These are phyloP conservation scores for Ganaspis sp. DNA, from an alignment of 1,140 invertebrate species.

Conservation along the genomic window DNA sequence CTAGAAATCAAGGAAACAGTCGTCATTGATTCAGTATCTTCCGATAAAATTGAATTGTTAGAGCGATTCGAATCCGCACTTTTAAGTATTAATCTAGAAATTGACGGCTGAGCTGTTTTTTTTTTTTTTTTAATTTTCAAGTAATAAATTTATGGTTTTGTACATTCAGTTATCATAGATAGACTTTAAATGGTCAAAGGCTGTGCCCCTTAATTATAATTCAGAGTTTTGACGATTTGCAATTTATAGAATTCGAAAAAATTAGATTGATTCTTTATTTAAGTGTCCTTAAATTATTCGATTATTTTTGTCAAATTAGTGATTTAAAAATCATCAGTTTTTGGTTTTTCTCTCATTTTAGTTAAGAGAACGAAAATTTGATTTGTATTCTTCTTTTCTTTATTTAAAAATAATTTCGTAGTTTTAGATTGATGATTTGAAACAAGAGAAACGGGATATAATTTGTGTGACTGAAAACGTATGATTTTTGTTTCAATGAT, in stretches of 20 bases:
- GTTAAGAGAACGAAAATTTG: neutral
- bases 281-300: neutral
- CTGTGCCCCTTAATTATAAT: neutral
- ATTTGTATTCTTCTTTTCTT: neutral
- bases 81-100: conserved; percentile 46
- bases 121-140: conserved; percentile 37
- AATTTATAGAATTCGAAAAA: neutral
- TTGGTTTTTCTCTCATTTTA: neutral
- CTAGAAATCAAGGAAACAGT: conserved; percentile 45
- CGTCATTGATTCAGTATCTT: conserved; percentile 51
- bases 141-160: neutral
- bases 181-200: neutral
- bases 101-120: conserved; percentile 49
- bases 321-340: neutral
- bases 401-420: neutral
- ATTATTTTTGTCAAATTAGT: neutral
- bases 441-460: neutral
- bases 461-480: neutral
- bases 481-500: no score
- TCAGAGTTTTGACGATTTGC: neutral
- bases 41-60: conserved; percentile 57
- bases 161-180: neutral
- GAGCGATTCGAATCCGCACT: conserved; percentile 61
- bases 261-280: neutral
- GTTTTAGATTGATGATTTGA: neutral